A percentile compares a stretch with the other conserved stretches of the same genome.
Evolutionary conservation across 2,797 vertebrate genomes (phyloP).

Genomic region (Otolemur crassicaudatus): DNA sequence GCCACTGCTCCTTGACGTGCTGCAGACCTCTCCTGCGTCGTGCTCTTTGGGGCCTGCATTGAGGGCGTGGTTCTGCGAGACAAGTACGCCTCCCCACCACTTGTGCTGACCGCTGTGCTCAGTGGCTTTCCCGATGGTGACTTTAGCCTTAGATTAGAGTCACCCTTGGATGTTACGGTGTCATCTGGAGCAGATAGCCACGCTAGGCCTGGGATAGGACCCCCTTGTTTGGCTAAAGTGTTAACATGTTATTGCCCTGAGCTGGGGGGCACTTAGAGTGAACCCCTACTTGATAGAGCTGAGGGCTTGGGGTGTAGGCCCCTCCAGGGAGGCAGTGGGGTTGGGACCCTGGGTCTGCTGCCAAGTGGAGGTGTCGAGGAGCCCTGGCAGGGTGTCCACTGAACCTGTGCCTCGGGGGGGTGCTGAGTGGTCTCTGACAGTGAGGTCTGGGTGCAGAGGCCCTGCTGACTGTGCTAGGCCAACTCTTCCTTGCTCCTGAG

Average conservation of each 20-base stretch:
- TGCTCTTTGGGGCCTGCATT: slow-evolving; percentile 96
- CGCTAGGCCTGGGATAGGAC: not conserved
- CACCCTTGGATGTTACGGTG: not conserved
- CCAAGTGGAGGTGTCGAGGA: not conserved
- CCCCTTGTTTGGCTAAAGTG: not conserved
- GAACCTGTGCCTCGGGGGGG: not conserved
- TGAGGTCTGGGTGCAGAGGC: not conserved
- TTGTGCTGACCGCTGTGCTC: too few species aligned
- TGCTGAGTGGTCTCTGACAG: too few species aligned
- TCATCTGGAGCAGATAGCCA: fast-evolving
- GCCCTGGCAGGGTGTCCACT: not conserved
- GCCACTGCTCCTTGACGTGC: slow-evolving; percentile 83
- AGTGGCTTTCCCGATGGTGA: not conserved
- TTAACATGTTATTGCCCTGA: fast-evolving
- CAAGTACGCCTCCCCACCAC: slow-evolving; percentile 90
- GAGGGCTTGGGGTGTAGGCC: not conserved
- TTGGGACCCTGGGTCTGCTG: not conserved
- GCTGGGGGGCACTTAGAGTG: not conserved
- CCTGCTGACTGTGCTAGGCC: not conserved
- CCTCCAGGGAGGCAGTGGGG: not conserved
- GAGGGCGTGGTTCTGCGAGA: slow-evolving; percentile 96
- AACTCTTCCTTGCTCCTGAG: not conserved
- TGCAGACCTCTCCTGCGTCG: slow-evolving; percentile 93
- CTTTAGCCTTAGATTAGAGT: not conserved
- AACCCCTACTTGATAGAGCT: not conserved